These are phyloP conservation scores for Cataglyphis hispanica DNA, from an alignment of 1,140 invertebrate species.

Conservation along the genomic window DNA sequence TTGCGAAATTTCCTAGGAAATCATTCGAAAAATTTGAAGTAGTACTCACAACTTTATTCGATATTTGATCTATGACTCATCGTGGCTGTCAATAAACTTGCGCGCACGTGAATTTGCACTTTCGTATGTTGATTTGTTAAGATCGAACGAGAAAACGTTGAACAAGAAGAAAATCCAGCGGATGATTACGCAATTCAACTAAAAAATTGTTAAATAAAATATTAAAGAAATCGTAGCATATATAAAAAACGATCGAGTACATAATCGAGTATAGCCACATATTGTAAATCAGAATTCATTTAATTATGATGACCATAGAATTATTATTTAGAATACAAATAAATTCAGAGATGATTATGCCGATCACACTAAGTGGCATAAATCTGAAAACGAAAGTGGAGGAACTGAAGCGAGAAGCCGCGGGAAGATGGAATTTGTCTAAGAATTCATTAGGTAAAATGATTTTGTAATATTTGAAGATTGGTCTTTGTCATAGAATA, in stretches of 20 bases:
- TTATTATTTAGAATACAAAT: conserved; percentile 82
- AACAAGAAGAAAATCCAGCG: not conserved
- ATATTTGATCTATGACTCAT: not conserved
- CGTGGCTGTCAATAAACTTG: not conserved
- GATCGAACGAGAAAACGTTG: too few relatives aligned
- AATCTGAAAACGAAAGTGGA: conserved; percentile 87
- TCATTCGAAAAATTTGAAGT: not conserved
- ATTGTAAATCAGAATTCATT: not conserved
- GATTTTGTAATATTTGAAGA: conserved; percentile 32
- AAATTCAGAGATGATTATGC: conserved; percentile 79
- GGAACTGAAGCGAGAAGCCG: conserved; percentile 84
- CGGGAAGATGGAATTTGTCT: conserved; percentile 82
- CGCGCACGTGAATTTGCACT: not conserved
- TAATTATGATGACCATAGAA: conserved; percentile 75
- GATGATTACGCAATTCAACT: not conserved
- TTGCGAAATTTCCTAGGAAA: not conserved
- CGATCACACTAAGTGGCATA: conserved; percentile 86
- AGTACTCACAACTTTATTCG: not conserved
- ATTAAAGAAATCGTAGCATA: too few relatives aligned
- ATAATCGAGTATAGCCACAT: not conserved
- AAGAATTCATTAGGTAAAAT: conserved; percentile 85
- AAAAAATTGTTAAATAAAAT: not conserved
- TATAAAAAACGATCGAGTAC: conserved; percentile 4
- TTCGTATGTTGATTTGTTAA: not conserved
- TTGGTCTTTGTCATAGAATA: not conserved